These are phyloP conservation scores for Monodelphis domestica DNA, from an alignment of 2,797 vertebrate species.

Conservation along the genomic window DNA sequence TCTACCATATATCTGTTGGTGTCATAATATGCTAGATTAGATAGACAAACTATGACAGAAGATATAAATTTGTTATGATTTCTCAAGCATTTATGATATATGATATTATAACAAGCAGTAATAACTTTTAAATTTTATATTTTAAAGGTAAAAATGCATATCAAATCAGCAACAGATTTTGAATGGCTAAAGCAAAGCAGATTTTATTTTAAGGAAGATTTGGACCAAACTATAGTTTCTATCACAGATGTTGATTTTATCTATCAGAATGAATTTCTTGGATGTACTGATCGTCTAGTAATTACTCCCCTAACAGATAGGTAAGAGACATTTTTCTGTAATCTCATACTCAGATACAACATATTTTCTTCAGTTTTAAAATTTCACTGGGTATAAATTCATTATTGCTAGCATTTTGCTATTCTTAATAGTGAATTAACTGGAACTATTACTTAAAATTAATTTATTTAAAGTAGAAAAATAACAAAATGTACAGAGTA, in stretches of 20 bases:
- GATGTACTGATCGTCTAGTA: conserved; percentile 88
- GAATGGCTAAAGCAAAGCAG: conserved; percentile 88
- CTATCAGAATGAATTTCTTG: conserved; percentile 89
- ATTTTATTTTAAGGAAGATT: conserved; percentile 88
- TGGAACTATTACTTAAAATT: background rate
- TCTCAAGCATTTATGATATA: background rate
- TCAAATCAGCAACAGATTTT: conserved; percentile 85
- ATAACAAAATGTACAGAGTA: conserved; percentile 21
- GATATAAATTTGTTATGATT: background rate
- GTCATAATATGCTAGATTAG: background rate
- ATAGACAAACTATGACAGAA: background rate
- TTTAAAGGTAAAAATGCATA: conserved; percentile 87
- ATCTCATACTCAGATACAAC: conserved; percentile 41
- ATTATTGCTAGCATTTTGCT: background rate
- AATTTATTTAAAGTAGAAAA: conserved; percentile 56
- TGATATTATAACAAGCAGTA: background rate
- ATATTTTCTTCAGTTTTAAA: background rate
- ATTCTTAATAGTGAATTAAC: conserved; percentile 36
- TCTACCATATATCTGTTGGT: background rate
- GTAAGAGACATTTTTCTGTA: conserved; percentile 72
- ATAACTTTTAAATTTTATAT: conserved; percentile 59
- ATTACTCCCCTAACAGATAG: conserved; percentile 88
- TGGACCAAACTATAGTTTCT: conserved; percentile 83
- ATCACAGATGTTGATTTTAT: conserved; percentile 88
- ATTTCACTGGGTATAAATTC: conserved; percentile 43